Conservation (phyloP, 2,888 invertebrate genomes). For the Sesamia inferens region DNA sequence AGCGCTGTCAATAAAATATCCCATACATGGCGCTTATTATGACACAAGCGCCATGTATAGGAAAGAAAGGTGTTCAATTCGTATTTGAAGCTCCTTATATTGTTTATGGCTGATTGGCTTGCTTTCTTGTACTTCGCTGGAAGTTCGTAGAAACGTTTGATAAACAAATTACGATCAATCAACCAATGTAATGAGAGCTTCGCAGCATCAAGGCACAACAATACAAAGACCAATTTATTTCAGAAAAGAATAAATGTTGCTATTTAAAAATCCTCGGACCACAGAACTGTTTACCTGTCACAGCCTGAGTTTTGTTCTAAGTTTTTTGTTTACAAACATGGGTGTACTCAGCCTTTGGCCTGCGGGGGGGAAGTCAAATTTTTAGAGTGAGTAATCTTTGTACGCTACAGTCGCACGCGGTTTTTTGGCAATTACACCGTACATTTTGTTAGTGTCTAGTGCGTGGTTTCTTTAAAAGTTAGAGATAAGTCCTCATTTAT, state of each 20-base stretch:
- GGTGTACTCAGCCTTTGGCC: too few species aligned
- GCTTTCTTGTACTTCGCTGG: conserved; percentile 17
- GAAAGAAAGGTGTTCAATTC: conserved; percentile 27
- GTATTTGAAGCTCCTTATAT: conserved; percentile 20
- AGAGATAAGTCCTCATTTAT: too few species aligned
- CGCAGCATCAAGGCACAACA: conserved; percentile 11
- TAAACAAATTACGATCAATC: conserved; percentile 40
- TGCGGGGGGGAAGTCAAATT: too few species aligned
- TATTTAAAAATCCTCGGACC: conserved; percentile 7
- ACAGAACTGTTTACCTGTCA: neutral
- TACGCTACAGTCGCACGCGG: too few species aligned
- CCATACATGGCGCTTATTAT: too few species aligned
- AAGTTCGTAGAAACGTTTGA: conserved; percentile 38
- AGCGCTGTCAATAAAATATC: too few species aligned
- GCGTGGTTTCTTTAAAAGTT: too few species aligned
- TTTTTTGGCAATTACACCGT: too few species aligned
- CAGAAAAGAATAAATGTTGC: conserved; percentile 8
- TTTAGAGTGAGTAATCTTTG: too few species aligned
- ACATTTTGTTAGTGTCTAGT: too few species aligned
- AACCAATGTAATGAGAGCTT: conserved; percentile 20
- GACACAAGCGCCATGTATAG: conserved; percentile 18
- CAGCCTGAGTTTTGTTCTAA: neutral
- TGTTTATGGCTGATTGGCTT: conserved; percentile 26
- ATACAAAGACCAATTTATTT: conserved; percentile 33
- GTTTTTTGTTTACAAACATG: too few species aligned